Base-by-base conservation (phyloP, 2,888 invertebrate species). In the Fabriciana adippe region DNA sequence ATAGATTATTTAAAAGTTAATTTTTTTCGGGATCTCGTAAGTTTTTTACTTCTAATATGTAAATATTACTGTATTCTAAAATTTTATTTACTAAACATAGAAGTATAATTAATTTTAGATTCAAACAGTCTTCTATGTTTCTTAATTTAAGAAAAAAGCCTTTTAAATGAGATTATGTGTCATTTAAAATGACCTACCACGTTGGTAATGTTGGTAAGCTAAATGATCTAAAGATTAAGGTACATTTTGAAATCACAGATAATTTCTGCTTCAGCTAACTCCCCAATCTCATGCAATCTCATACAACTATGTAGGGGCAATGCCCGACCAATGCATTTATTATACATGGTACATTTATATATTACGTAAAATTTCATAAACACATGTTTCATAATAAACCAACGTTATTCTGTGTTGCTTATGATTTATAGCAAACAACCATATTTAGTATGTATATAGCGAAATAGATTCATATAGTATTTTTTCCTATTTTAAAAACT, bases 281-380 rank as follows among this genome's bases (percentile, higher is more conserved):
- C 15, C 21, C 47, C 21, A 21, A n/a, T 47, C 26, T 48, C 45
- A 47, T 26, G 26, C 47, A 21, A 5, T 15, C 45, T 57, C 21
- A 11, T 57, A 47, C 57, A n/a, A 26, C 21, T 47, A 47, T n/a
- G 57, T 26, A 59, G 57, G 47, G 57, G 48, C 47, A 59, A 26
- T 26, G 57, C 47, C 57, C 47, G n/a, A 47, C 47, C 57, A 26
- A n/a, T 59, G 47, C 47, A 59, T 59, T 48, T 15, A 26, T 59
- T 59, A 59, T 59, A 26, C 57, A 59, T n/a, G 57, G 47, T 47
- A 26, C 57, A 59, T 59, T n/a, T 59, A 59, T 47, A 48, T 59
- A 59, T 26, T 59, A 48, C 47, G 57, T 45, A 48, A 59, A 59
- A 59, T 47, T 47, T 59, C 57, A 59, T 59, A 59, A 59, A 59